Base-by-base conservation (phyloP, 2,888 invertebrate species). In the Nowickia ferox region DNA sequence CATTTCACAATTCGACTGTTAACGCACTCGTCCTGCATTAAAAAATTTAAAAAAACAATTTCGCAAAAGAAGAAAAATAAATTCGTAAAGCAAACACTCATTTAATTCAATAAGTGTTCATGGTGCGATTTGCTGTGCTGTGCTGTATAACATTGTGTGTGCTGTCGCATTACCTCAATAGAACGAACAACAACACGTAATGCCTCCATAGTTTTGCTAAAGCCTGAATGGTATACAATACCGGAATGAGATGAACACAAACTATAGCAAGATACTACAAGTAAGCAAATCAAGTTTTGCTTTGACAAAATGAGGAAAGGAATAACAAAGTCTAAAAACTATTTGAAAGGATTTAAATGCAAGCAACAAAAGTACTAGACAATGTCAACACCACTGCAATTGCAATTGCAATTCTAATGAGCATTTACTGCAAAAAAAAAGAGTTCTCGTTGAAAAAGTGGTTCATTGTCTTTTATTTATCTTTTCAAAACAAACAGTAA, bases 31-130 rank as follows among this genome's bases (percentile, higher is more conserved):
- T 55, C n/a, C 44, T 44, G 65, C 17, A 19, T 46, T 6, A 22
- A 44, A 17, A 55, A 17, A 46, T 44, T 15, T 65, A 10, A 38
- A 19, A 57, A 53, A 66, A n/a, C n/a, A n/a, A 1, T 57, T 46
- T 65, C 22, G 4, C 30, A 30, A 30, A 19, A 61, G 3, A 17
- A 61, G 17, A 59, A 42, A 22, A 69, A 76, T 44, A 5, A 55
- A 17, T 68, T 68, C 57, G 10, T 9, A 44, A 19, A 61, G 38
- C 42, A 59, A 81, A 75, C 17, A 46, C 63, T 69, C 42, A 19
- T 42, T 68, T 75, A 75, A 69, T 82, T 75, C 65, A 48, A 63
- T 55, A 76, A 76, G 65, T 63, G 71, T 63, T 57, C 42, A 63
- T 15, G 17, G 22, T 57, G 19, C 11, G 13, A 55, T 51, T 19